Conservation (phyloP, 2,888 invertebrate genomes). For the Chydorus sphaericus region DNA sequence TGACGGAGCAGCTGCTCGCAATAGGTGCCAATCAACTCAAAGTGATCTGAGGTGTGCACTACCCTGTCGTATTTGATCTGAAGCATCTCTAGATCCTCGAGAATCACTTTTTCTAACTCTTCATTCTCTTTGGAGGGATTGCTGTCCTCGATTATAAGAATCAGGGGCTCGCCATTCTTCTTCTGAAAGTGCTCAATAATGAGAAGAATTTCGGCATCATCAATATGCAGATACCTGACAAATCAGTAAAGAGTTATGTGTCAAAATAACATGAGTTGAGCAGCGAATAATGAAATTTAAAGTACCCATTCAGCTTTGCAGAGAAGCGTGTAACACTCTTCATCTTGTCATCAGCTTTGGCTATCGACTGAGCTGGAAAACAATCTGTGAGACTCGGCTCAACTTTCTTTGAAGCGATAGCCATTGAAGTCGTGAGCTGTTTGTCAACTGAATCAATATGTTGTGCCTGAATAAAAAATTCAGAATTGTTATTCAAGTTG, state of each 20-base stretch:
- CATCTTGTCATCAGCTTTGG: no score
- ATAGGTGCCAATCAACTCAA: conserved; percentile 73
- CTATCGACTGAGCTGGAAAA: no score
- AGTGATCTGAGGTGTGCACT: conserved; percentile 93
- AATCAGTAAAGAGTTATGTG: neutral
- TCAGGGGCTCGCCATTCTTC: conserved; percentile 78
- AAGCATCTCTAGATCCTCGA: conserved; percentile 80
- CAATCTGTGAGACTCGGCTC: no score
- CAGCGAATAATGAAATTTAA: conserved; percentile 20
- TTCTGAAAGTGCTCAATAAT: conserved; percentile 94
- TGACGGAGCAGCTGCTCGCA: conserved; percentile 76
- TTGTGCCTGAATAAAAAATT: no score
- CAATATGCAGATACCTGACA: conserved; percentile 75
- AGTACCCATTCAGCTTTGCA: conserved; percentile 90
- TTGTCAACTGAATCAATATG: no score
- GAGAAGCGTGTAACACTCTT: conserved; percentile 96
- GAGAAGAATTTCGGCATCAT: conserved; percentile 96
- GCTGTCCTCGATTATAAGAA: conserved; percentile 99
- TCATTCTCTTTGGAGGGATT: conserved; percentile 97
- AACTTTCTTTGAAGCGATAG: no score
- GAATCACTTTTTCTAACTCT: conserved; percentile 89
- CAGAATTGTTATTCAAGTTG: no score
- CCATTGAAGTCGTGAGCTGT: no score
- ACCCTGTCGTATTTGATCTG: conserved; percentile 83
- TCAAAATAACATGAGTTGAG: conserved; percentile 7